These are phyloP conservation scores for Ylistrum balloti DNA, from an alignment of 1,140 invertebrate genomes.

Conservation along the genomic window DNA sequence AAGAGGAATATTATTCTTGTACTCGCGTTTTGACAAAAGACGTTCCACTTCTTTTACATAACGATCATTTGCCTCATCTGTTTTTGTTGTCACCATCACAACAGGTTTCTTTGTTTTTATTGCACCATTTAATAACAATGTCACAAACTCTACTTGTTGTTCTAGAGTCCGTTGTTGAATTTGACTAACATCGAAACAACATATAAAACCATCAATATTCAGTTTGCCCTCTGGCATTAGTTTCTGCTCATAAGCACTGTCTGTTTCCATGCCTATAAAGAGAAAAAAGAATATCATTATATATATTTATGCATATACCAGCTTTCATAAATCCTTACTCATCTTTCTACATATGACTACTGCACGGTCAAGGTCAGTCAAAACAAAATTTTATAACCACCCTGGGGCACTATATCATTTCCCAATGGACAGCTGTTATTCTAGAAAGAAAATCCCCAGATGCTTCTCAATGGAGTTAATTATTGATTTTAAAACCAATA, in stretches of 20 bases:
- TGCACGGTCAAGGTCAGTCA: not conserved
- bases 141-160: conserved; percentile 81
- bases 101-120: conserved; percentile 93
- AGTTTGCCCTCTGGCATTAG: conserved; percentile 96
- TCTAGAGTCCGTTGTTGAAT: conserved; percentile 92
- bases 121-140: conserved; percentile 76
- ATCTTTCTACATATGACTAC: too few species aligned
- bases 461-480: not conserved
- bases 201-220: conserved; percentile 97
- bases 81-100: conserved; percentile 97
- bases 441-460: not conserved
- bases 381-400: too few species aligned
- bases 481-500: not conserved
- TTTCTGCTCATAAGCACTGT: conserved; percentile 97
- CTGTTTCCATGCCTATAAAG: conserved; percentile 85
- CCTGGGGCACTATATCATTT: not conserved
- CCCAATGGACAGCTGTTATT: not conserved
- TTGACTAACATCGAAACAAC: conserved; percentile 97
- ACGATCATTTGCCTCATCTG: conserved; percentile 95
- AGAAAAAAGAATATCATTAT: conserved; percentile 27
- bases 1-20: conserved; percentile 90
- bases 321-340: too few species aligned
- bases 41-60: conserved; percentile 95
- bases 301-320: not conserved
- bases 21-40: conserved; percentile 94